Evolutionary conservation across 2,888 invertebrate species (phyloP), one percentile per base, ranked within the genome.

Genomic region (Scrobipalpa atriplicella): DNA sequence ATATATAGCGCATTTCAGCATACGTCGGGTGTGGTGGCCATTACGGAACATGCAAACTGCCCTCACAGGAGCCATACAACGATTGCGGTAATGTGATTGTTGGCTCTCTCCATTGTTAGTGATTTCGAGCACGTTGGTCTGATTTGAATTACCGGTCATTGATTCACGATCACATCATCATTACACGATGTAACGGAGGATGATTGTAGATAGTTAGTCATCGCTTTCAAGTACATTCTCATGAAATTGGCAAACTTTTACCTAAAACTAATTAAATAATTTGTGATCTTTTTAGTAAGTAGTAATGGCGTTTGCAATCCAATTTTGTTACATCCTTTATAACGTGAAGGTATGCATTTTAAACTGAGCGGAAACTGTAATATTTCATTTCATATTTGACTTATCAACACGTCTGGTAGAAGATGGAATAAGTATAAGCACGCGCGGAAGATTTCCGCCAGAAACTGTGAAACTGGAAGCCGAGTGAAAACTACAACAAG

Each of bases 41-140:
- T 47, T 47, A 47, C 47, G 9, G 47, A 47, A n/a, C n/a, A 47
- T n/a, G 47, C 47, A 16, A 47, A 47, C 47, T n/a, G 47, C 47
- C 16, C 47, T 47, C 47, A 47, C 47, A 47, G 47, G 47, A 47
- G 47, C 47, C 47, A 10, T 47, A 47, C 47, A 6, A 47, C 47
- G 47, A 47, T 47, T 47, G 47, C 5, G 47, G 47, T 47, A 47
- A 47, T 16, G 16, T 47, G 47, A 43, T 43, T 43, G 43, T 13
- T 43, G 43, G 47, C 16, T 47, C 47, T 47, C n/a, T 47, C n/a
- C 6, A 16, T 47, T 47, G 47, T 47, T 47, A 2, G n/a, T 47
- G 47, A 47, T 47, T 47, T 47, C 47, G 6, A 47, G 16, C 47
- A 47, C 47, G 16, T n/a, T 16, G 47, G 5, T 8, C 13, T 43